phyloP scores from a whole-genome alignment of 2,888 invertebrate genomes.

The Ligdia adustata region DNA sequence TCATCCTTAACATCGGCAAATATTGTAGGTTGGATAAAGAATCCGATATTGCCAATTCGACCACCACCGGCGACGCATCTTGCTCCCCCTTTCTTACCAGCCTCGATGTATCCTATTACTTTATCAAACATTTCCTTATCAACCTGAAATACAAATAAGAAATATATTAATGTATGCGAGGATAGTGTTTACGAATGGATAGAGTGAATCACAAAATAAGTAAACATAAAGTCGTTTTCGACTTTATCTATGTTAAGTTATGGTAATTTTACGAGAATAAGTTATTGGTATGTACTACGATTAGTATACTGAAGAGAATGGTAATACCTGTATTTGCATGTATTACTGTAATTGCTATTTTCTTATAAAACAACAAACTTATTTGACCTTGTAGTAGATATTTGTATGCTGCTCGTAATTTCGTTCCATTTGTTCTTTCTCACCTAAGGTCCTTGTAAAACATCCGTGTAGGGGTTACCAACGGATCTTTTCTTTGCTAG shows the following conservation, averaged over 20 bases:
- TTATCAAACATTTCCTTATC: conserved; percentile 89
- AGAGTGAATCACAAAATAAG: neutral
- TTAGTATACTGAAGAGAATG: neutral
- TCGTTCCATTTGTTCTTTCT: conserved; percentile 33
- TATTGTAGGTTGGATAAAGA: conserved; percentile 90
- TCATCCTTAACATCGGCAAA: conserved; percentile 90
- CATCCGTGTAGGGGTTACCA: conserved; percentile 86
- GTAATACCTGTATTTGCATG: neutral
- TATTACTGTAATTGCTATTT: neutral
- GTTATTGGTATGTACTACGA: neutral
- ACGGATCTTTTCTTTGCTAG: conserved; percentile 87
- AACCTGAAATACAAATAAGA: conserved; percentile 68
- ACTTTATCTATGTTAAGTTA: neutral
- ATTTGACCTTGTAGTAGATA: neutral
- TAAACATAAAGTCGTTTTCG: too few relatives aligned
- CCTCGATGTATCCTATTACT: conserved; percentile 89
- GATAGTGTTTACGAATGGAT: neutral
- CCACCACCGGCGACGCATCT: conserved; percentile 90
- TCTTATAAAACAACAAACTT: neutral
- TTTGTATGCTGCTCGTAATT: conserved; percentile 56
- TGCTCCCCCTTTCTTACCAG: conserved; percentile 92
- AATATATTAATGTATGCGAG: neutral
- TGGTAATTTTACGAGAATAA: neutral
- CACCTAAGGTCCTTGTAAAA: conserved; percentile 93
- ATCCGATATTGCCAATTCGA: conserved; percentile 87